Percentiles rank a stretch among this genome's conserved stretches.
Evolutionary conservation across 2,797 vertebrate genomes (phyloP).

Genomic region (Gallinago nigripennis): DNA sequence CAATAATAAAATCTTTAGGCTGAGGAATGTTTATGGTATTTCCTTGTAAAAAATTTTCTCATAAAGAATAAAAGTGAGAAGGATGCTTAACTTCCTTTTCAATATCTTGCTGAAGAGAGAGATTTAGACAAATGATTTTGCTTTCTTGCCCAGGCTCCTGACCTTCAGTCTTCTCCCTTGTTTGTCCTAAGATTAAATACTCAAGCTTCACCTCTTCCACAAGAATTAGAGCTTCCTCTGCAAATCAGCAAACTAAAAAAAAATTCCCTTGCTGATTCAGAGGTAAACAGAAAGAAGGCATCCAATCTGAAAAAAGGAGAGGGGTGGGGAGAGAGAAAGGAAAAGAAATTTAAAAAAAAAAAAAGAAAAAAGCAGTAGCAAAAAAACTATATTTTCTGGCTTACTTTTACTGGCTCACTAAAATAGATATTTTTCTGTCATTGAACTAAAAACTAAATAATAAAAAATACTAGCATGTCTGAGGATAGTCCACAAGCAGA

Average conservation of each 20-base stretch:
- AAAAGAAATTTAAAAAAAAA: too few species aligned
- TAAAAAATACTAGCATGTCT: not conserved
- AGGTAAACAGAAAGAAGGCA: not conserved
- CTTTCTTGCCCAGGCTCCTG: not conserved
- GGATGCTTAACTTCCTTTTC: slow-evolving; percentile 63
- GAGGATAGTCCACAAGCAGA: not conserved
- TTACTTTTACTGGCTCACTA: not conserved
- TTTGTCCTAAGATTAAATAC: slow-evolving; percentile 22
- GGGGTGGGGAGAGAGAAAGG: not conserved
- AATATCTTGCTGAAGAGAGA: slow-evolving; percentile 44
- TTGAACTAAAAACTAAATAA: not conserved
- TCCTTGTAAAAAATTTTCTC: not conserved
- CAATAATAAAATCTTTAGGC: not conserved
- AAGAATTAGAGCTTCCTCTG: not conserved
- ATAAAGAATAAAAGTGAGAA: not conserved
- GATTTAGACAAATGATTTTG: slow-evolving; percentile 67
- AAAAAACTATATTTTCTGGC: not conserved
- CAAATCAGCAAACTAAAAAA: not conserved
- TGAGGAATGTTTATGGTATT: not conserved
- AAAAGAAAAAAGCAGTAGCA: not conserved
- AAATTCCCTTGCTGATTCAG: not conserved
- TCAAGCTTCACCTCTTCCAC: not conserved
- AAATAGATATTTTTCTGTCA: not conserved
- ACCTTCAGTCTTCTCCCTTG: not conserved
- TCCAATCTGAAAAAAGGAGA: not conserved